These are phyloP conservation scores for Rhinichthys osculus DNA, from an alignment of 2,797 vertebrate species.

Conservation along the genomic window DNA sequence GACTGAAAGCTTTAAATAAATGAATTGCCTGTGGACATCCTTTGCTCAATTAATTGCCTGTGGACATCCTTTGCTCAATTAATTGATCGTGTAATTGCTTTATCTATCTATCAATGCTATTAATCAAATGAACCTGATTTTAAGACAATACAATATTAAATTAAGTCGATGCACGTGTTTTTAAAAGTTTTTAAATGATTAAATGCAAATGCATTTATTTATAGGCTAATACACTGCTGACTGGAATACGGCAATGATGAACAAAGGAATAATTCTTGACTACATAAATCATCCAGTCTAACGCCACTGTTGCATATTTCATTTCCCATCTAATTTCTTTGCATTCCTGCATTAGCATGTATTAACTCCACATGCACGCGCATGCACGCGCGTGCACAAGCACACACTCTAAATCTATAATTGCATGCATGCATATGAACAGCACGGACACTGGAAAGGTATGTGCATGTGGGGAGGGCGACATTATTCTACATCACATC, in stretches of 20 bases:
- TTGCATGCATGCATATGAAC: conserved; percentile 59
- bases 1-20: neutral
- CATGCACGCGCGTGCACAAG: neutral
- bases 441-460: conserved; percentile 75
- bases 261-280: conserved; percentile 28
- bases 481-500: conserved; percentile 78
- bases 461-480: conserved; percentile 75
- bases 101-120: neutral
- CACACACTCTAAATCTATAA: conserved; percentile 5
- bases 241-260: conserved; percentile 12
- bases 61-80: neutral
- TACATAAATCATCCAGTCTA: conserved; percentile 37
- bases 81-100: neutral
- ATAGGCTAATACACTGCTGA: neutral
- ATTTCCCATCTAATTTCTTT: neutral
- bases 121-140: neutral
- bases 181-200: neutral
- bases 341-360: neutral
- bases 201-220: neutral
- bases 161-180: neutral
- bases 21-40: neutral
- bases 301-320: neutral
- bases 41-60: neutral
- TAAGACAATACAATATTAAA: neutral
- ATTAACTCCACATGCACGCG: neutral